phyloP scores from a whole-genome alignment of 2,113 vertebrate species.

The Microtus pennsylvanicus region DNA sequence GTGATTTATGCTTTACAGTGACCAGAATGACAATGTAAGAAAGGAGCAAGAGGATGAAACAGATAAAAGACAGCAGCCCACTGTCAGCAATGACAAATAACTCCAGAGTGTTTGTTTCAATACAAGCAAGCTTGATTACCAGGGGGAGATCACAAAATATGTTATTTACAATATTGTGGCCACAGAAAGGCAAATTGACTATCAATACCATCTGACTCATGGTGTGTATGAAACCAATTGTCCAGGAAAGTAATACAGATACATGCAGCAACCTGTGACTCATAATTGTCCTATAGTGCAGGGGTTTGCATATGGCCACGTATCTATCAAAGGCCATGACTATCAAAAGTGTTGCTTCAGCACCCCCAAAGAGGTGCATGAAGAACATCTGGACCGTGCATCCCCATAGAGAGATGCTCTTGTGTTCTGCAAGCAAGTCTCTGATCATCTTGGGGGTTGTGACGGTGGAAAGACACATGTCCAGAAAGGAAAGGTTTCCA shows the following conservation, averaged over 20 bases:
- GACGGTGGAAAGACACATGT: too few relatives aligned
- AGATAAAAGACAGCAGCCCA: conserved; percentile 61
- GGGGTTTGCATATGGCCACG: conserved; percentile 79
- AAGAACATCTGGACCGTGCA: conserved; percentile 81
- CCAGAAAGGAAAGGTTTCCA: too few relatives aligned
- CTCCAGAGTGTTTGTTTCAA: conserved; percentile 64
- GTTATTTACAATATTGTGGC: conserved; percentile 45
- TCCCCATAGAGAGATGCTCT: conserved; percentile 54
- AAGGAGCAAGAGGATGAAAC: conserved; percentile 61
- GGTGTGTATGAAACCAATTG: too few relatives aligned
- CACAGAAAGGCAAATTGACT: conserved; percentile 71
- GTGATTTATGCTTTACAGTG: conserved; percentile 53
- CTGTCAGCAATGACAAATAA: conserved; percentile 45
- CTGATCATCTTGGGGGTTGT: too few relatives aligned
- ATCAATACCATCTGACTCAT: neutral
- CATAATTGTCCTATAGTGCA: too few relatives aligned
- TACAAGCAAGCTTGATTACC: conserved; percentile 75
- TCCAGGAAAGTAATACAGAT: too few relatives aligned
- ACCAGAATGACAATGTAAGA: conserved; percentile 69
- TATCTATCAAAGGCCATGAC: conserved; percentile 82
- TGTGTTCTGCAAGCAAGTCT: too few relatives aligned
- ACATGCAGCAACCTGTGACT: too few relatives aligned
- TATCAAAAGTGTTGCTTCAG: conserved; percentile 74
- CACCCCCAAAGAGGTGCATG: conserved; percentile 75
- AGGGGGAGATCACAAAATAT: conserved; percentile 76